Conservation (phyloP, 2,888 invertebrate species). For the Nymphalis c-album region DNA sequence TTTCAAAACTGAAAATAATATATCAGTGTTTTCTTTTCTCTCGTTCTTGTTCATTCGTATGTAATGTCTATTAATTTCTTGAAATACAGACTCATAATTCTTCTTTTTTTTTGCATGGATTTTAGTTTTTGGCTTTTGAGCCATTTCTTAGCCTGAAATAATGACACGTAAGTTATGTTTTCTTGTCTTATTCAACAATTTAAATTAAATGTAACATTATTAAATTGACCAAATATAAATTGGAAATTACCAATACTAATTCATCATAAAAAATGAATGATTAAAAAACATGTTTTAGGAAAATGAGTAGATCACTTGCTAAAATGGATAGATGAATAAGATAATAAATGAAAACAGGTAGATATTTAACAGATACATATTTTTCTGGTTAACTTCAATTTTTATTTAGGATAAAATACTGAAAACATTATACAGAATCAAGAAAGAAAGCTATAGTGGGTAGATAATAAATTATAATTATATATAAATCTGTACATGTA, state of each 20-base stretch:
- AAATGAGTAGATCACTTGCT: too few relatives aligned
- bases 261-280: too few relatives aligned
- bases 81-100: slow-evolving; percentile 51
- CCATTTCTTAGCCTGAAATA: slow-evolving; percentile 19
- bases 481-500: too few relatives aligned
- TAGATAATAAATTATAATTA: too few relatives aligned
- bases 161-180: neutral
- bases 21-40: slow-evolving; percentile 51
- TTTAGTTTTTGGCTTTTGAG: slow-evolving; percentile 10
- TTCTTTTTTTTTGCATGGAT: slow-evolving; percentile 38
- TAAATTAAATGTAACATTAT: neutral
- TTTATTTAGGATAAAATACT: too few relatives aligned
- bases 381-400: too few relatives aligned
- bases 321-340: too few relatives aligned
- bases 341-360: too few relatives aligned
- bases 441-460: too few relatives aligned
- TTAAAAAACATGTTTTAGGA: too few relatives aligned
- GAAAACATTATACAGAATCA: too few relatives aligned
- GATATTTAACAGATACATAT: too few relatives aligned
- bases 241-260: neutral
- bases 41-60: slow-evolving; percentile 54
- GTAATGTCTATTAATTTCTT: slow-evolving; percentile 51
- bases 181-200: neutral
- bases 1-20: slow-evolving; percentile 53
- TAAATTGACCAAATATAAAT: neutral